Conservation (phyloP, 2,888 invertebrate genomes). For the Thereva nobilitata region DNA sequence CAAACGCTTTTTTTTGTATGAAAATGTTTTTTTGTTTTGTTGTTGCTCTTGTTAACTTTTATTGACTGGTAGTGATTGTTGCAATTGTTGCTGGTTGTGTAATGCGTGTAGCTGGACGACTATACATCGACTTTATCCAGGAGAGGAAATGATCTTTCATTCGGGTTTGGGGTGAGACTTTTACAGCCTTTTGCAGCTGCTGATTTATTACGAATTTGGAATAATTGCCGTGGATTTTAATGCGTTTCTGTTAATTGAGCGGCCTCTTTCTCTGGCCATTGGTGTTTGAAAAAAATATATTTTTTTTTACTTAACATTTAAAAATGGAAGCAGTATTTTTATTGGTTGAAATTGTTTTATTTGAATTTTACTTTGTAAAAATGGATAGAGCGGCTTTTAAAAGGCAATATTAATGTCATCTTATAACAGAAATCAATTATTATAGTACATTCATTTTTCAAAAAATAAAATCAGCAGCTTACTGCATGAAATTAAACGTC, state of each 20-base stretch:
- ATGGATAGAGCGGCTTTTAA: no score
- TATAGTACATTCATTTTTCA: no score
- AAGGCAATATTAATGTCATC: no score
- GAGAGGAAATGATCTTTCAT: conserved; percentile 20
- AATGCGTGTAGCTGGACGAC: neutral
- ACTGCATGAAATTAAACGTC: no score
- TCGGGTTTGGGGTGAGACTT: conserved; percentile 1
- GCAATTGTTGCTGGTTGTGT: conserved; percentile 13
- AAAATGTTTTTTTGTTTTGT: conserved; percentile 22
- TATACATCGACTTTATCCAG: conserved; percentile 1
- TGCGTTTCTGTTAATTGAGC: neutral
- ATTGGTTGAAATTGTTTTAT: no score
- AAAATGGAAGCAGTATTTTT: no score
- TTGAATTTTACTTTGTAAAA: no score
- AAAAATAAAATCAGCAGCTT: no score
- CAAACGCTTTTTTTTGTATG: neutral
- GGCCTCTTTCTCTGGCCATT: neutral
- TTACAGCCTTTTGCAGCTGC: neutral
- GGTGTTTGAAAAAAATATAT: neutral
- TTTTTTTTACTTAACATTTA: neutral
- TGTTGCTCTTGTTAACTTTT: conserved; percentile 10
- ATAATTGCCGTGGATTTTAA: neutral
- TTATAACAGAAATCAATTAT: no score
- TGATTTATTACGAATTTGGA: conserved; percentile 1
- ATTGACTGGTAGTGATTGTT: conserved; percentile 5